These are phyloP conservation scores for Adelognathus sp. DNA, from an alignment of 2,888 invertebrate species.

Conservation along the genomic window DNA sequence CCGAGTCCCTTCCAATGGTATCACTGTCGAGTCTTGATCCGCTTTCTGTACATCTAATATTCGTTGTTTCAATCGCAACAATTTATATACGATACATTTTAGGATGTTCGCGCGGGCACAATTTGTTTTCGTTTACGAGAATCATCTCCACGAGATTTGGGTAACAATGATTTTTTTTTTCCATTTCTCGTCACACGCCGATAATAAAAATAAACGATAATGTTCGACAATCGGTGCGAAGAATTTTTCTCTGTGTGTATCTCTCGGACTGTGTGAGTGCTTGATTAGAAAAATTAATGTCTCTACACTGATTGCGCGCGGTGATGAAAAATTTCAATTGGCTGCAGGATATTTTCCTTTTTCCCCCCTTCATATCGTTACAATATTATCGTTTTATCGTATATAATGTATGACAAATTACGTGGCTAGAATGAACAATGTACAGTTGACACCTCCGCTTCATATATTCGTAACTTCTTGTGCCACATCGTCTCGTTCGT, in stretches of 20 bases:
- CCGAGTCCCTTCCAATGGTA: conserved; percentile 3
- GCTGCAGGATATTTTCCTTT: conserved; percentile 14
- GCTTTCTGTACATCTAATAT: conserved; percentile 50
- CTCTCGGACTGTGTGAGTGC: conserved; percentile 15
- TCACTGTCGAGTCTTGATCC: conserved; percentile 3
- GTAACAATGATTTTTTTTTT: not conserved
- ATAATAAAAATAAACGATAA: not conserved
- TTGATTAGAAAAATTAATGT: conserved; percentile 28
- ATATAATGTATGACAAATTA: conserved; percentile 54
- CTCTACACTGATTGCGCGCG: conserved; percentile 28
- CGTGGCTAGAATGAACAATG: conserved; percentile 56
- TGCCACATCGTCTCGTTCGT: not conserved
- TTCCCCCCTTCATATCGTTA: conserved; percentile 25
- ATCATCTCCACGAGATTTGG: not conserved
- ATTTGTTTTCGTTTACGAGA: not conserved
- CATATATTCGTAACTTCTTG: not conserved
- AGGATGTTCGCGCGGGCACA: conserved; percentile 12
- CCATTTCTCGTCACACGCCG: not conserved
- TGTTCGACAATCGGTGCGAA: not conserved
- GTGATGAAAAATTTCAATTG: not conserved
- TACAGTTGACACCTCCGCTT: conserved; percentile 51
- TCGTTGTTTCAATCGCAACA: conserved; percentile 66
- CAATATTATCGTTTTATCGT: conserved; percentile 37
- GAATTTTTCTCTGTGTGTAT: not conserved
- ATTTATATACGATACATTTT: conserved; percentile 40